These are phyloP conservation scores for Graptemys geographica DNA, from an alignment of 2,797 vertebrate species.

Conservation along the genomic window DNA sequence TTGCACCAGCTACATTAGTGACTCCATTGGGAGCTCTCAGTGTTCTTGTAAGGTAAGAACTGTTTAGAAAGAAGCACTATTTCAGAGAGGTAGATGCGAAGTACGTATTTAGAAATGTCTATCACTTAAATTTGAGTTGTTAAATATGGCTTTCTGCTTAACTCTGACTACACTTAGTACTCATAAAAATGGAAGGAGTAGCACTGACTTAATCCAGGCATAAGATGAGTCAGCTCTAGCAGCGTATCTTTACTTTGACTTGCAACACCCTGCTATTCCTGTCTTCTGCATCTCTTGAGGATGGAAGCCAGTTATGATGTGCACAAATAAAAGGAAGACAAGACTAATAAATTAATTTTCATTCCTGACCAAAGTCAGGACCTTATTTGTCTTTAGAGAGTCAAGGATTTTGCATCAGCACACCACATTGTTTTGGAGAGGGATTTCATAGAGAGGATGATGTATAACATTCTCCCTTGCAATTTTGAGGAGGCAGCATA, in stretches of 20 bases:
- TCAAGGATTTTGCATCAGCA: not conserved
- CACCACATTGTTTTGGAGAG: not conserved
- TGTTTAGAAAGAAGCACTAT: not conserved
- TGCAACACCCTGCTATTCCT: not conserved
- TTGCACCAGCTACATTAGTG: constrained; percentile 96
- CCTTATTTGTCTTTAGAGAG: not conserved
- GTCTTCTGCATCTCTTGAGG: not conserved
- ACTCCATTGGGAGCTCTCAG: constrained; percentile 98
- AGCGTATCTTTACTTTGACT: rapidly evolving
- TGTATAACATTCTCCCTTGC: not conserved
- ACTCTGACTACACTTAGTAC: not conserved
- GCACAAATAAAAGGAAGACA: not conserved
- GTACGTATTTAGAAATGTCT: not conserved
- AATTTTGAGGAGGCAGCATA: not conserved
- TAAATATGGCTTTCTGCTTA: not conserved
- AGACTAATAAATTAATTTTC: not conserved
- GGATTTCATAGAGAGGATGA: not conserved
- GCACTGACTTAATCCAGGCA: not conserved
- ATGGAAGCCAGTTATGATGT: not conserved
- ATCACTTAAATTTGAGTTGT: not conserved
- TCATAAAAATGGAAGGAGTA: not conserved
- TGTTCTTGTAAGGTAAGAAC: constrained; percentile 95
- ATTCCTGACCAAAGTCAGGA: not conserved
- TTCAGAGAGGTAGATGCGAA: not conserved
- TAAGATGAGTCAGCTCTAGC: not conserved